phyloP scores from a whole-genome alignment of 1,140 invertebrate genomes.

The Capitella teleta region DNA sequence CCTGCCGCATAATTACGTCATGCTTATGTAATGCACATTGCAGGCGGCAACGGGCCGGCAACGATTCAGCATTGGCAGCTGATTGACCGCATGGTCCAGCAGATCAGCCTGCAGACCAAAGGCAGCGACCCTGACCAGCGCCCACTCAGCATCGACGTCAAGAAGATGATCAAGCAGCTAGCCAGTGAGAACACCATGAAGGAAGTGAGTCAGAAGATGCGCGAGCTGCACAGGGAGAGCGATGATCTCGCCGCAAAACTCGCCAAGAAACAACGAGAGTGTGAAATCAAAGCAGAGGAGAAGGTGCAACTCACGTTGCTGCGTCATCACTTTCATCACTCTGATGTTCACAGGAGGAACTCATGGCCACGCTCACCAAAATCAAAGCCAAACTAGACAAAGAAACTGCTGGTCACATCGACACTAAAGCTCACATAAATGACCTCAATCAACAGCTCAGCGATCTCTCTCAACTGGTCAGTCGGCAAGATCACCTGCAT shows the following conservation, averaged over 20 bases:
- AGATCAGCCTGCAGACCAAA: slow-evolving; percentile 77
- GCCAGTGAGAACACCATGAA: slow-evolving; percentile 89
- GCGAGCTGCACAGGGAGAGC: slow-evolving; percentile 79
- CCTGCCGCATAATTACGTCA: not conserved
- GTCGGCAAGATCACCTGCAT: no score
- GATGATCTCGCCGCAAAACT: slow-evolving; percentile 71
- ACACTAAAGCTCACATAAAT: slow-evolving; percentile 61
- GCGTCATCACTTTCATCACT: not conserved
- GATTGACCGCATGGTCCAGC: slow-evolving; percentile 89
- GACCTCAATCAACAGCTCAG: no score
- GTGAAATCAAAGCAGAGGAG: slow-evolving; percentile 59
- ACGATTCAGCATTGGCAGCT: slow-evolving; percentile 87
- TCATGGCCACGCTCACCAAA: slow-evolving; percentile 68
- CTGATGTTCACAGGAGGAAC: slow-evolving; percentile 57
- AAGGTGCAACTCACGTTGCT: slow-evolving; percentile 3
- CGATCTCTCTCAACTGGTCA: no score
- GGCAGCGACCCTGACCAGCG: slow-evolving; percentile 67
- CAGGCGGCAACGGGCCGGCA: slow-evolving; percentile 65
- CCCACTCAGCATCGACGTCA: slow-evolving; percentile 79
- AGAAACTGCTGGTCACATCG: slow-evolving; percentile 61
- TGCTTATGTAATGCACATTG: slow-evolving; percentile 17
- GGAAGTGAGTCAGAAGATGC: slow-evolving; percentile 70
- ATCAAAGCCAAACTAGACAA: slow-evolving; percentile 74
- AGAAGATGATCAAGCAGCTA: slow-evolving; percentile 75
- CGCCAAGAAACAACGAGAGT: slow-evolving; percentile 84